These are phyloP conservation scores for Listronotus bonariensis DNA, from an alignment of 1,140 invertebrate genomes.

Conservation along the genomic window DNA sequence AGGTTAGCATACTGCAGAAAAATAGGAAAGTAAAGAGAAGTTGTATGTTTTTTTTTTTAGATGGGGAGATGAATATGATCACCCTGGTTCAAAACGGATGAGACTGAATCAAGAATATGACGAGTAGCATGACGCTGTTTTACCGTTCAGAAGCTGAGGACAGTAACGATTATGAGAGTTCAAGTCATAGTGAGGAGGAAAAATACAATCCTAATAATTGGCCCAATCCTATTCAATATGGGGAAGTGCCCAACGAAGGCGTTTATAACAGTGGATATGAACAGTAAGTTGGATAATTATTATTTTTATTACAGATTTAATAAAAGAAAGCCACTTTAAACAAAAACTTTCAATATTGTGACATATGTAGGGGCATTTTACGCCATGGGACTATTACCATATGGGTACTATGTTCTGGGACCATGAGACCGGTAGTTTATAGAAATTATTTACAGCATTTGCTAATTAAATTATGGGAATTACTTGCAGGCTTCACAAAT, in stretches of 20 bases:
- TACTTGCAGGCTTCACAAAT: too few relatives aligned
- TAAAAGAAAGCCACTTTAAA: too few relatives aligned
- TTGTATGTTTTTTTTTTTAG: background rate
- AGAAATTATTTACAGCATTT: too few relatives aligned
- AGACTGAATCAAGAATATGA: constrained; percentile 62
- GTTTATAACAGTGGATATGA: constrained; percentile 6
- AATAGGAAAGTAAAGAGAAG: too few relatives aligned
- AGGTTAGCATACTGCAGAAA: too few relatives aligned
- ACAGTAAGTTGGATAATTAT: background rate
- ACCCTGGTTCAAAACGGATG: constrained; percentile 39
- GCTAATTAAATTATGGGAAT: too few relatives aligned
- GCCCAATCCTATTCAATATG: constrained; percentile 67
- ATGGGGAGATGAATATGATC: constrained; percentile 44
- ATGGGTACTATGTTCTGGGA: too few relatives aligned
- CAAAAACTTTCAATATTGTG: too few relatives aligned
- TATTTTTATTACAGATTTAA: too few relatives aligned
- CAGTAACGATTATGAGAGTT: constrained; percentile 64
- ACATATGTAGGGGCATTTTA: too few relatives aligned
- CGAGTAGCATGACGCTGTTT: constrained; percentile 61
- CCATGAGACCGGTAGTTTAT: too few relatives aligned
- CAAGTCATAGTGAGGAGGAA: constrained; percentile 68
- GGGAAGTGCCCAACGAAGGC: constrained; percentile 41
- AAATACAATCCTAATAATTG: constrained; percentile 61
- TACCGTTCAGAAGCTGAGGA: constrained; percentile 65
- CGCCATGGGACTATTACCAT: too few relatives aligned